Evolutionary conservation across 2,888 invertebrate genomes (phyloP), one percentile per base, ranked within the genome.

Genomic region (Dioctria linearis): DNA sequence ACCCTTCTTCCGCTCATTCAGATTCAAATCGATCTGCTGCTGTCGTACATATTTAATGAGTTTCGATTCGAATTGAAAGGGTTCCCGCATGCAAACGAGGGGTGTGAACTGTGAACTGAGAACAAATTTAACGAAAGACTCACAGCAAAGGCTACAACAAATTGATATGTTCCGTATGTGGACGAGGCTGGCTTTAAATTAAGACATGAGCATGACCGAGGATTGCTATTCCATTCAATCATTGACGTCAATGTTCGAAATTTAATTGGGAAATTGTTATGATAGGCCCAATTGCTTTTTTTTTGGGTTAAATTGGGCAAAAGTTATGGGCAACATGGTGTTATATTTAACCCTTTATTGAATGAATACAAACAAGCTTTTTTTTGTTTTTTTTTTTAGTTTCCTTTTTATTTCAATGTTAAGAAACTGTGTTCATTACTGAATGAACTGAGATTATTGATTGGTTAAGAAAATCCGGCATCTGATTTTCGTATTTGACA

Each of bases 1-100:
- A 13, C 54, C 78, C 43, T 59, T 69, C 61, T 79, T 79, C 79
- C 79, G 69, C 25, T 69, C 69, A 79, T 79, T 79, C 79, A 79
- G 71, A 79, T 79, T 79, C 79, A 79, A 69, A 79, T 79, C 79
- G 79, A 79, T 71, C 79, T 69, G 76, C 76, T 49, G 76, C 76
- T 61, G 69, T 79, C 79, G 67, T 69, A 69, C 79, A 79, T 79
- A 67, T 69, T 79, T 79, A 79, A 79, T 79, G 79, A 79, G 78
- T 25, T 13, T 37, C 67, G 51, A 67, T 13, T 37, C 67, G 51
- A 67, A 54, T 66, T 65, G 40, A 51, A 65, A 57, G 67, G 65
- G 78, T 57, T 46, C 57, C 42, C n/a, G 3, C 40, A 51, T 54
- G 57, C 54, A n/a, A 42, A 43, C 66, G 57, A 76, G 63, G 76